Evolutionary conservation across 2,797 vertebrate species (phyloP).

Genomic region (Crax fasciolata): DNA sequence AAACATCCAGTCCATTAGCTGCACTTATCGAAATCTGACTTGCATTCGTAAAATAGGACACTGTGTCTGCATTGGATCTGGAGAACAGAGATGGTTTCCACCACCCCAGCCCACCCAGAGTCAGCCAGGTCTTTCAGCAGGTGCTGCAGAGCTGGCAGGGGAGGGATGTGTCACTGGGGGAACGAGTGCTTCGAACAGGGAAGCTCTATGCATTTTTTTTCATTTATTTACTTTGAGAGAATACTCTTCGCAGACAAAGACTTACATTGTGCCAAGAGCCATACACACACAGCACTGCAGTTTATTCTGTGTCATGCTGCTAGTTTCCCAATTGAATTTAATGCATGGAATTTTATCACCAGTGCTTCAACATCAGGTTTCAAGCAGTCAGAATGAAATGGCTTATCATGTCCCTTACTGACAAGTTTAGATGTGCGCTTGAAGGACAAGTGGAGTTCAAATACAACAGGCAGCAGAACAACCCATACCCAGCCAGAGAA

Average conservation of each 20-base stretch:
- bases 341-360: background rate
- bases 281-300: background rate
- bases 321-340: background rate
- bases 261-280: background rate
- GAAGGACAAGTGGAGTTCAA: background rate
- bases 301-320: background rate
- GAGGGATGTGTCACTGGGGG: background rate
- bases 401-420: background rate
- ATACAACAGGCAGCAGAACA: background rate
- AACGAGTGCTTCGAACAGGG: background rate
- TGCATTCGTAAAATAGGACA: background rate
- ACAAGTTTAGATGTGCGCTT: background rate
- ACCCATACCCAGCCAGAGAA: background rate
- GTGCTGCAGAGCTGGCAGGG: background rate
- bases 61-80: background rate
- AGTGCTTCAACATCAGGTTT: background rate
- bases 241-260: background rate
- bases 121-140: background rate
- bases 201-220: background rate
- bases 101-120: background rate
- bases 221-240: background rate
- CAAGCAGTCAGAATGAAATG: background rate
- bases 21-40: background rate
- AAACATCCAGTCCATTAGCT: background rate
- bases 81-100: background rate